Evolutionary conservation across 2,797 vertebrate genomes (phyloP).

Genomic region (Stomatorhinus walkeri): DNA sequence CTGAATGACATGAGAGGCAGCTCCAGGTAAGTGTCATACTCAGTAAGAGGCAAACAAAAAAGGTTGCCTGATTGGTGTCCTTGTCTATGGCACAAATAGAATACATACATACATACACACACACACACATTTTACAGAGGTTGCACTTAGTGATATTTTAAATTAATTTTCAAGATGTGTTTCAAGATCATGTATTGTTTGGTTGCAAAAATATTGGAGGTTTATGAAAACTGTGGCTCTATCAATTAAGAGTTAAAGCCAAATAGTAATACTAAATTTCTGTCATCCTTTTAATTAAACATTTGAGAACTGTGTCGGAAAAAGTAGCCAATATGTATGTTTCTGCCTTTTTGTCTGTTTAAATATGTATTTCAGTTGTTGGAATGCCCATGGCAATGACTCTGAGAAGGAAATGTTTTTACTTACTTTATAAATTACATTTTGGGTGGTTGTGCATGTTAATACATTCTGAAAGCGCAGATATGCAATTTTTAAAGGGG

Average conservation of each 20-base stretch:
- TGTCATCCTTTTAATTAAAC: constrained; percentile 63
- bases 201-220: constrained; percentile 15
- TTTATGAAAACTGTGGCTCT: constrained; percentile 29
- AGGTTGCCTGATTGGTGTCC: not conserved
- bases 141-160: not conserved
- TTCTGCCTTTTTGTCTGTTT: constrained; percentile 53
- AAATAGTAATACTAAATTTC: constrained; percentile 52
- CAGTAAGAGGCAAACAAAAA: not conserved
- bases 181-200: not conserved
- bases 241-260: constrained; percentile 34
- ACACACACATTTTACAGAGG: not conserved
- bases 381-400: constrained; percentile 56
- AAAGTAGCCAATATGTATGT: constrained; percentile 46
- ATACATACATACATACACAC: not conserved
- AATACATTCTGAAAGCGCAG: constrained; percentile 56
- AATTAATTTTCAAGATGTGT: not conserved
- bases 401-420: constrained; percentile 52
- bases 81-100: not conserved
- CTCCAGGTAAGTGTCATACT: not conserved
- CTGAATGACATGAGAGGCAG: not conserved
- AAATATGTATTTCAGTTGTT: constrained; percentile 56
- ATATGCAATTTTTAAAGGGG: constrained; percentile 48
- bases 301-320: constrained; percentile 65
- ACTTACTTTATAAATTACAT: constrained; percentile 65
- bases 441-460: constrained; percentile 58